phyloP scores from a whole-genome alignment of 1,140 invertebrate species.

The Heliconius hewitsoni region DNA sequence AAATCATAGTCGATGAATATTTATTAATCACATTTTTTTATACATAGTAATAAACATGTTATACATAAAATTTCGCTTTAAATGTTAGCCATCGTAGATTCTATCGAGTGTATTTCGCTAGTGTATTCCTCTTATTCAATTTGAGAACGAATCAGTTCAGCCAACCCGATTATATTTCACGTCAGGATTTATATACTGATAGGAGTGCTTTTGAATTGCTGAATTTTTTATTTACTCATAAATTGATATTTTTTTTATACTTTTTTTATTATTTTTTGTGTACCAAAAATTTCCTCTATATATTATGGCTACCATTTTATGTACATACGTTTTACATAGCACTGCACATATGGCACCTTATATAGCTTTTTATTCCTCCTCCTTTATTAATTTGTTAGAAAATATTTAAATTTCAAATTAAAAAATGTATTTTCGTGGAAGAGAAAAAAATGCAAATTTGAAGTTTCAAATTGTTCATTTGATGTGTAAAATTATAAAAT shows the following conservation, averaged over 20 bases:
- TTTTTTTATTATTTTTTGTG: background rate
- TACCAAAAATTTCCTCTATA: background rate
- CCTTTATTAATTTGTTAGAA: no score
- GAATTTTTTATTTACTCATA: conserved; percentile 21
- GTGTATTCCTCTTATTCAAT: conserved; percentile 75
- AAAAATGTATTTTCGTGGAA: no score
- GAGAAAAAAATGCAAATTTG: no score
- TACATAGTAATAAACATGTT: no score
- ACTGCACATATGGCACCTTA: background rate
- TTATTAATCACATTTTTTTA: no score
- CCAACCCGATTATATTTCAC: conserved; percentile 75
- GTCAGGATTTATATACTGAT: conserved; percentile 66
- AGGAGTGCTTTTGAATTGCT: conserved; percentile 47
- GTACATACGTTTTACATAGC: background rate
- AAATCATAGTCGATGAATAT: no score
- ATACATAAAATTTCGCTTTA: background rate
- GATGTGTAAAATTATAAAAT: no score
- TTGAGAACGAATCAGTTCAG: conserved; percentile 76
- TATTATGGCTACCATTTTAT: background rate
- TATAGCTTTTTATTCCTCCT: no score
- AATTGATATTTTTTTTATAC: background rate
- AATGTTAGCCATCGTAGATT: conserved; percentile 12
- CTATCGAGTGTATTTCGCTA: conserved; percentile 50
- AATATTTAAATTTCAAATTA: no score
- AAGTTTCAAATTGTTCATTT: no score